A percentile compares a stretch with the other conserved stretches of the same genome.
These are phyloP conservation scores for Nasonovia ribisnigri DNA, from an alignment of 2,888 invertebrate species.

Conservation along the genomic window DNA sequence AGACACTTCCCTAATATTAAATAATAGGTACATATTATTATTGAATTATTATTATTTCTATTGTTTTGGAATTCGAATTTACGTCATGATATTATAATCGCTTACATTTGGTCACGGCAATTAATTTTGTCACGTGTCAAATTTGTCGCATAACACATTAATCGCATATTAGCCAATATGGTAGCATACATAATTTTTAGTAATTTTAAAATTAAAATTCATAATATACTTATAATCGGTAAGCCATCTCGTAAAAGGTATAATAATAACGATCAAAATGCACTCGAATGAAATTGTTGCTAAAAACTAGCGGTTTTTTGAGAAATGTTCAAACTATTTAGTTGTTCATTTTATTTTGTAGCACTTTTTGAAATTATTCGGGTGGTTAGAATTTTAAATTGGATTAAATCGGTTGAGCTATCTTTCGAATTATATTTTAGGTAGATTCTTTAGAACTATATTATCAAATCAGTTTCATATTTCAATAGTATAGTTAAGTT, in stretches of 20 bases:
- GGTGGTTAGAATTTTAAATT: neutral
- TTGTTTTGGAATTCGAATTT: neutral
- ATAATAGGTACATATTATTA: neutral
- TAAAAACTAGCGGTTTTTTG: neutral
- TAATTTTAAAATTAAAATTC: neutral
- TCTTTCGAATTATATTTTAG: neutral
- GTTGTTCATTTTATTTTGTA: neutral
- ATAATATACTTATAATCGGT: neutral
- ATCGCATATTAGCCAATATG: neutral
- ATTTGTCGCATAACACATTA: conserved; percentile 7
- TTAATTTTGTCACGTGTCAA: neutral
- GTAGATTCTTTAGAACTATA: neutral
- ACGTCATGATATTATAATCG: neutral
- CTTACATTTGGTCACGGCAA: neutral
- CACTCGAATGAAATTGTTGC: neutral
- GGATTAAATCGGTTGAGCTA: neutral
- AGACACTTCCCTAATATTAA: neutral
- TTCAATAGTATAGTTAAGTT: neutral
- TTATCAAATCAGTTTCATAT: neutral
- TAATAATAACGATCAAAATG: neutral
- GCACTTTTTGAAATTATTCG: neutral
- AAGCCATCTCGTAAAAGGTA: neutral
- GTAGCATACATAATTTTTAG: neutral
- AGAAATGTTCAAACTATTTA: neutral
- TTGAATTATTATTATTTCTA: neutral